Evolutionary conservation across 1,140 invertebrate species (phyloP), one percentile per base, ranked within the genome.

Genomic region (Agraylea sexmaculata): DNA sequence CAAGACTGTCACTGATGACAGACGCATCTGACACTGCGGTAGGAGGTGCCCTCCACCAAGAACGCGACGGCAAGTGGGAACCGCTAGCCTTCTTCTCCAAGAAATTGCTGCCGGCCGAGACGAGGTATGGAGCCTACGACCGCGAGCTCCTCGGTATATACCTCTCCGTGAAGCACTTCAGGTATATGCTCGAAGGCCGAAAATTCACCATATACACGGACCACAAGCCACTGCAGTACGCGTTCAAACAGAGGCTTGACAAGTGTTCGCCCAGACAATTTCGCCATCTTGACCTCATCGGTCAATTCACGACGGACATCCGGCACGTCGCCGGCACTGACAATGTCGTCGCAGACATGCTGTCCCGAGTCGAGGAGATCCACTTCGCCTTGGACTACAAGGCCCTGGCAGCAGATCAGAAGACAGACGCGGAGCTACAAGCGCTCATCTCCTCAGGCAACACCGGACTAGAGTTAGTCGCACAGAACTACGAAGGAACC

Each of bases 121-220:
- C 15, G 1, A 48, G 53, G 10, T 68, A 59, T 40, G 48, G 39
- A 13, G 43, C 55, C 2, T 59, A 49, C 45, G 52, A 62, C 54
- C 2, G 37, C 8, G 66, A 73, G 48, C 45, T 71, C 1, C 36
- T 70, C 4, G 68, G 61, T 1, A 58, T 66, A 15, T 71, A 68
- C 46, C 37, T 46, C 10, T 51, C 53, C 5, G 45, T 68, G 1
- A 53, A 60, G 40, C 54, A 62, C 35, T 70, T 71, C 43, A 48
- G 51, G 6, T 53, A 64, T 36, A 49, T 62, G 18, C 18, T 71
- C 0, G 33, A 35, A 13, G 33, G 29, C 8, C 8, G 33, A 35
- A 8, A 17, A 13, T 35, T 35, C 7, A 13, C 16, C 13, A 8
- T n/a, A n/a, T n/a, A 31, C n/a, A 31, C 8, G 7, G 30, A 31